Conservation (phyloP, 2,797 vertebrate genomes). For the Pristis pectinata region DNA sequence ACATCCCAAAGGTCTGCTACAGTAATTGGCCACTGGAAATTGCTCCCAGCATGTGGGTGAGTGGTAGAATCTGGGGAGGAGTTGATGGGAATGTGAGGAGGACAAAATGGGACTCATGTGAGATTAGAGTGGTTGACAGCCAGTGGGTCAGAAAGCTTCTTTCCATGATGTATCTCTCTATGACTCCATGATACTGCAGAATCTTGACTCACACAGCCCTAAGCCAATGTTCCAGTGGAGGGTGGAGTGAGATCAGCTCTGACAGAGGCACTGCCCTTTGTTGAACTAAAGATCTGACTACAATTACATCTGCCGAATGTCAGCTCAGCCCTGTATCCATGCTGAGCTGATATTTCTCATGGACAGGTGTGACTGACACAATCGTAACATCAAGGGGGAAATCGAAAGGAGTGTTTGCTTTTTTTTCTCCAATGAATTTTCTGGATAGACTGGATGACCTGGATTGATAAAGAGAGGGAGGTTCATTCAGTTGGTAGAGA, state of each 20-base stretch:
- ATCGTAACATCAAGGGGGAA: not conserved
- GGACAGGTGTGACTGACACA: not conserved
- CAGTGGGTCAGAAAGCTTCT: too few species aligned
- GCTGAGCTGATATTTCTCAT: not conserved
- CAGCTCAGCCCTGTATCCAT: not conserved
- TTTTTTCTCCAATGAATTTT: not conserved
- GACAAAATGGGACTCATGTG: too few species aligned
- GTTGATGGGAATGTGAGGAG: too few species aligned
- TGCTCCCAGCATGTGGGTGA: too few species aligned
- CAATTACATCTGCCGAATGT: not conserved
- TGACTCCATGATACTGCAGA: too few species aligned
- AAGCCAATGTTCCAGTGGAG: not conserved
- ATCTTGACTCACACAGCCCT: too few species aligned
- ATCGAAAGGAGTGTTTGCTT: not conserved
- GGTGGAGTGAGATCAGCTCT: not conserved
- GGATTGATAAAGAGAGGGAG: not conserved
- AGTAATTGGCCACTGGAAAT: too few species aligned
- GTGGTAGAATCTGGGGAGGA: too few species aligned
- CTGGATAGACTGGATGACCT: not conserved
- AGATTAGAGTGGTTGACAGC: too few species aligned
- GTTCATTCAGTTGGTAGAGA: not conserved
- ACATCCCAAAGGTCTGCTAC: too few species aligned
- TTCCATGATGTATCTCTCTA: too few species aligned
- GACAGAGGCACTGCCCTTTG: not conserved
- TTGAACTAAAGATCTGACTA: not conserved